Evolutionary conservation across 2,113 vertebrate genomes (phyloP), one percentile per base, ranked within the genome.

Genomic region (Baryphthengus martii): DNA sequence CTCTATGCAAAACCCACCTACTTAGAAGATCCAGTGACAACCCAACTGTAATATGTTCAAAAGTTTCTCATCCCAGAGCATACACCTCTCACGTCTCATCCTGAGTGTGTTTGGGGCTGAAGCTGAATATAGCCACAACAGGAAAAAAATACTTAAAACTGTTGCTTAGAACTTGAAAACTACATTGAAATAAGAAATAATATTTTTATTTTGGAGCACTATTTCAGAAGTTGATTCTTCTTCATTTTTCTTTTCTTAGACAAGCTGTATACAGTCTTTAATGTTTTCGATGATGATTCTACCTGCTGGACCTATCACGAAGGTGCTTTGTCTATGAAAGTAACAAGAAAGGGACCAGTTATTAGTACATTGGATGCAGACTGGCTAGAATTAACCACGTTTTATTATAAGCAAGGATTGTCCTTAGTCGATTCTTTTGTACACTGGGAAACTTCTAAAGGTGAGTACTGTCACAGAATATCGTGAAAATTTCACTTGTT

Each of bases 341-440:
- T 99, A 15, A 98, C 98, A 52, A 98, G 99, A 85, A 99, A 99
- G 94, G 99, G 99, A 26, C 97, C 99, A 7, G 98, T 99, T 79
- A 97, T 99, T 90, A 99, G 98, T 42, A 97, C 98, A 3, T 97
- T 99, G 89, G 99, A 99, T 77, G 99, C 99, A 17, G 99, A 99
- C 89, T 99, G 99, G 99, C 98, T 99, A 71, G 99, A 99, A 94
- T 96, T 99, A 97, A 99, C 99, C 3, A 98, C 99, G 0, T 98
- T 98, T 91, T 99, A 99, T 97, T 99, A 99, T 74, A 98, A 99
- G 79, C 99, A 98, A 97, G 99, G 99, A 94, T 98, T 99, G 97
- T 98, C 99, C 18, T 97, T 99, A 96, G 98, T 99, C 49, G 99
- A 99, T 97, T 99, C 99, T 71, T 99, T 99, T 78, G 98, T 99